Evolutionary conservation across 2,888 invertebrate genomes (phyloP).

Genomic region (Icerya purchasi): DNA sequence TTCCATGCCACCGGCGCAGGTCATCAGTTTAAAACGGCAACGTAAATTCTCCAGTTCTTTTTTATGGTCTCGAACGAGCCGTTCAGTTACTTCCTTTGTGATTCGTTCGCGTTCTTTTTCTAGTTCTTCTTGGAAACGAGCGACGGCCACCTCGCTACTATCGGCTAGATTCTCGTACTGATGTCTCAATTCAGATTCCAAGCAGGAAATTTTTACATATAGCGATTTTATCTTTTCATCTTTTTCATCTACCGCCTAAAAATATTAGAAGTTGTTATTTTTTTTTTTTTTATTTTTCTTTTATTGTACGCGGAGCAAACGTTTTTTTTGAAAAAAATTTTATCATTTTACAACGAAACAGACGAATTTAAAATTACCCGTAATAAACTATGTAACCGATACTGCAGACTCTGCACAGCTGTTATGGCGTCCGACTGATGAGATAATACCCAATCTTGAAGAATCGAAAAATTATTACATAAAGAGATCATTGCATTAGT

Average conservation of each 20-base stretch:
- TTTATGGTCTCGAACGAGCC: conserved; percentile 47
- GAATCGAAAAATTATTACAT: conserved; percentile 1
- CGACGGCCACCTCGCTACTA: conserved; percentile 23
- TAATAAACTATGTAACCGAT: background rate
- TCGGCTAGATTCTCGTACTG: conserved; percentile 24
- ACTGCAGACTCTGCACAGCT: conserved; percentile 1
- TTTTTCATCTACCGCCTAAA: conserved; percentile 17
- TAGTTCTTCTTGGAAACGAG: conserved; percentile 17
- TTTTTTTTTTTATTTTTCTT: no score
- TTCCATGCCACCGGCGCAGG: conserved; percentile 46
- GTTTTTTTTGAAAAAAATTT: no score
- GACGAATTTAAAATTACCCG: no score
- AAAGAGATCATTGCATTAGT: conserved; percentile 10
- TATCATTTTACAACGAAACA: no score
- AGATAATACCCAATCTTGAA: conserved; percentile 5
- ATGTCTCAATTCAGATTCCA: conserved; percentile 20
- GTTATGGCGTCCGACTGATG: conserved; percentile 5
- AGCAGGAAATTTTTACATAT: conserved; percentile 17
- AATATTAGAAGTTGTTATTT: no score
- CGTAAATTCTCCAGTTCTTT: conserved; percentile 29
- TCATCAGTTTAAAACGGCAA: conserved; percentile 36
- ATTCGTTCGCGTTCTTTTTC: conserved; percentile 33
- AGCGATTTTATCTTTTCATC: conserved; percentile 18
- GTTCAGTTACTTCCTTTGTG: conserved; percentile 44
- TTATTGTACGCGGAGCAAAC: no score